Evolutionary conservation across 2,797 vertebrate genomes (phyloP), one percentile per base, ranked within the genome.

Genomic region (Hephaestus fuliginosus): DNA sequence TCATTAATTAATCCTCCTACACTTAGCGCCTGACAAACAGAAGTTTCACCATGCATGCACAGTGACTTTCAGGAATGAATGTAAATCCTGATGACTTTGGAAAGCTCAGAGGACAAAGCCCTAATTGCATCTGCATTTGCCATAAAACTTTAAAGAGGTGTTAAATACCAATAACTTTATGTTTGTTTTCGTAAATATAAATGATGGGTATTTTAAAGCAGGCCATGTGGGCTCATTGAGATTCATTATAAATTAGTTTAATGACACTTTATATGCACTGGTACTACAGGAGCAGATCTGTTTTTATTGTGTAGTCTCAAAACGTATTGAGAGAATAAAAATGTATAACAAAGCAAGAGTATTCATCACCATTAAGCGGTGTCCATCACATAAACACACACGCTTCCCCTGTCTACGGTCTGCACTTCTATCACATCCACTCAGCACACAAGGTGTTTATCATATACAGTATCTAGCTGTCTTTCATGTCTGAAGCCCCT

Each of bases 61-160:
- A 41, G 65, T 82, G 88, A 92, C 85, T 93, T 92, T 90, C 90
- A 89, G 82, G 84, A 86, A 91, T 46, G 68, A 89, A 91, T 86
- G 84, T 89, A 92, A 94, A 93, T 91, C 89, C 90, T 65, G 80
- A 72, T 89, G 93, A 95, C 93, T 93, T 93, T 95, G 90, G 81
- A 84, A 84, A 82, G 87, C 87, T 88, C 84, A 22, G 78, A 89
- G 91, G 92, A 93, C 91, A 76, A 88, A 85, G 56, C 78, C 55
- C 56, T 80, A 91, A 93, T 90, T 92, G 84, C 84, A 62, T 88
- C 76, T 67, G 67, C 78, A 67, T 84, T 74, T 43, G 56, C 77
- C 88, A 12, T 72, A 71, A 83, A 92, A 88, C 84, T 85, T 93
- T 81, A 88, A 81, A 82, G 71, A 83, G 80, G 53, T 53, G 53